Evolutionary conservation across 2,888 invertebrate genomes (phyloP).

Genomic region (Mesoligia furuncula): DNA sequence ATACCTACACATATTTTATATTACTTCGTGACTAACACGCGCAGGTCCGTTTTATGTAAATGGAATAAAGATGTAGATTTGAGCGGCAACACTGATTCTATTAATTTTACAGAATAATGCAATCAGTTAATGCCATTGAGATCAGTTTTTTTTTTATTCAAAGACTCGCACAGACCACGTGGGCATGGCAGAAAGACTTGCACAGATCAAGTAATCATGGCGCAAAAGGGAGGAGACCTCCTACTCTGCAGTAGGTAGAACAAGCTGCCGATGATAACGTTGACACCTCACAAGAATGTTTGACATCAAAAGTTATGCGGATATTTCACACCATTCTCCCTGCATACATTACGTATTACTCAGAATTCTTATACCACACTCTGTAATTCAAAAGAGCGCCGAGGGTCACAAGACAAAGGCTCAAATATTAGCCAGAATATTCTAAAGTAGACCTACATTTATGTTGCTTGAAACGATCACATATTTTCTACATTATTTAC

Average conservation of each 20-base stretch:
- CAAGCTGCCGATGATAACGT: background rate
- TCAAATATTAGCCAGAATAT: conserved; percentile 1
- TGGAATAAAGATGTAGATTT: background rate
- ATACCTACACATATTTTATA: too few relatives aligned
- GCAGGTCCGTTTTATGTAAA: too few relatives aligned
- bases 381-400: background rate
- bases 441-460: background rate
- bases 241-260: background rate
- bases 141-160: background rate
- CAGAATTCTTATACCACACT: background rate
- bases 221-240: background rate
- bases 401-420: background rate
- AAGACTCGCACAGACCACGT: background rate
- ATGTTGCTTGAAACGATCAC: background rate
- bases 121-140: too few relatives aligned
- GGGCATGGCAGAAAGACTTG: background rate
- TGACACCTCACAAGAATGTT: too few relatives aligned
- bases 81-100: background rate
- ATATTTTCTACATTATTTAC: background rate
- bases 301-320: background rate
- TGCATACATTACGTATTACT: background rate
- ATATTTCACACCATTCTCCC: background rate
- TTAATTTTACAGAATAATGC: background rate
- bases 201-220: background rate
- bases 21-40: background rate